Conservation (phyloP, 2,797 vertebrate genomes). For the Trachops cirrhosus region DNA sequence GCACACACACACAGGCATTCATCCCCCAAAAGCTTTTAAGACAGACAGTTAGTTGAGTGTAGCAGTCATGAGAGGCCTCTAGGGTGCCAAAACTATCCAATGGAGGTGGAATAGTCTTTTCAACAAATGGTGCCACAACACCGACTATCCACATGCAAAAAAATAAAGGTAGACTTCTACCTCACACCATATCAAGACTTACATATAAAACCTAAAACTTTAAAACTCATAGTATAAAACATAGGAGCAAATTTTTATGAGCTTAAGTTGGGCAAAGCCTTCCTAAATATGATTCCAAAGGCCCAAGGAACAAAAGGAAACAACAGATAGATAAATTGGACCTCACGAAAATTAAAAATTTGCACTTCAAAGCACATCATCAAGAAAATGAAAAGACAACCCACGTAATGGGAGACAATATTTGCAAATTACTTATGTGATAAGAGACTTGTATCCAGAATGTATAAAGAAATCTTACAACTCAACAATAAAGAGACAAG, state of each 20-base stretch:
- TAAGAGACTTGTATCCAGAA: background rate
- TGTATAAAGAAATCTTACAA: too few species aligned
- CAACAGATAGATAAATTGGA: background rate
- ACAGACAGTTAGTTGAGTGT: background rate
- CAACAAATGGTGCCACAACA: background rate
- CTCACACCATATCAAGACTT: background rate
- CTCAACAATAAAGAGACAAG: background rate
- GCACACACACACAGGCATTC: background rate
- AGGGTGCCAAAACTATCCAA: background rate
- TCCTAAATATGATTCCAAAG: background rate
- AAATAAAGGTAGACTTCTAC: background rate
- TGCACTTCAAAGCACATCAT: background rate
- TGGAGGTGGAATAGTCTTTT: background rate
- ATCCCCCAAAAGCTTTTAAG: background rate
- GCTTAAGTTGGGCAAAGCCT: background rate
- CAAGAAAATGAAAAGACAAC: background rate
- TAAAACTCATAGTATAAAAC: background rate
- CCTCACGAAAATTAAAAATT: background rate
- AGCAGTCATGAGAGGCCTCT: background rate
- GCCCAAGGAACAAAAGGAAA: background rate
- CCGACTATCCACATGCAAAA: background rate
- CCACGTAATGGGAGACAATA: background rate
- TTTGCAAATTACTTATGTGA: background rate
- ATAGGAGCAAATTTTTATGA: background rate
- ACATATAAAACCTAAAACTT: constrained; percentile 31